Base-by-base conservation (phyloP, 2,888 invertebrate species). In the Aspidiotus destructor region DNA sequence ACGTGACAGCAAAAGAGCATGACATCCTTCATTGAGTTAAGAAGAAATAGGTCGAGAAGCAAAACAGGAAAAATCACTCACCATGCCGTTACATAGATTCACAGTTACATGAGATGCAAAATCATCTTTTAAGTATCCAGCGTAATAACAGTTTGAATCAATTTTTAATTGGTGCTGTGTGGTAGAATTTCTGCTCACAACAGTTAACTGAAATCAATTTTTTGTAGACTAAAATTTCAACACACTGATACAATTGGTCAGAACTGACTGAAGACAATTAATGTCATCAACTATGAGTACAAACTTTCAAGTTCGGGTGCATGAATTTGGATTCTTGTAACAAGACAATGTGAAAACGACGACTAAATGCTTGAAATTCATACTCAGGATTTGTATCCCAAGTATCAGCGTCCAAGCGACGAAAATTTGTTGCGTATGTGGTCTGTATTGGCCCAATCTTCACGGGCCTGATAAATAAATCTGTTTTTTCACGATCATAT, bases 301-400 rank as follows among this genome's bases (percentile, higher is more conserved):
- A 42, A 58, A 71, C 70, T 60, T 71, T 71, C 1, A 85, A 77
- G 72, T 80, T 78, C 0, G 83, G 81, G 6, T 80, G 76, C 58
- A 83, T 77, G 73, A 84, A 83, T 70, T 80, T 79, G 57, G 79
- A 77, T 72, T 83, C 80, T 64, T 81, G 81, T 16, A 78, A 77
- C 70, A 85, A 75, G 65, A 79, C 77, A 65, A 85, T 76, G 42
- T 79, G 79, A 72, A 85, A 80, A 70, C 76, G 77, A 70, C 76
- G 77, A 0, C 85, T 85, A 75, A 87, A 87, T 28, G 85, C 86
- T 52, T 81, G 79, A 70, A 88, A 82, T 74, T 82, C 82, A 75
- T 88, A 88, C 73, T 84, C 82, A 2, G 87, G 87, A 78, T 86
- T 85, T 6, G 86, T 85, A 76, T 87, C 87, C 86, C 87, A 87